Conservation (phyloP, 2,888 invertebrate genomes). For the Drosophila antonietae region DNA sequence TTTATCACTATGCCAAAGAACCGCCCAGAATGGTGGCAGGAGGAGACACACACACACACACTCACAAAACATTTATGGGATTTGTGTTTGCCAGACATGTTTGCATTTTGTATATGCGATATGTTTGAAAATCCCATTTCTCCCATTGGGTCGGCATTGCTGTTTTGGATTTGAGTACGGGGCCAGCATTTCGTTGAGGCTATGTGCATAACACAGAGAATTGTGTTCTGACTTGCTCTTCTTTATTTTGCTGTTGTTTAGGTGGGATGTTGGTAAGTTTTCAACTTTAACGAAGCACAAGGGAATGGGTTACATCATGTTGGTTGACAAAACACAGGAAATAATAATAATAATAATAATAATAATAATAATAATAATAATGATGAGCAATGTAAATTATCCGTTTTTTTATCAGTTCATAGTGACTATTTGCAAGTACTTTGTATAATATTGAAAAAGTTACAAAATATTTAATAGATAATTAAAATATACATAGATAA, state of each 20-base stretch:
- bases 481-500: not conserved
- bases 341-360: not conserved
- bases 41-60: not conserved
- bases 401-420: not conserved
- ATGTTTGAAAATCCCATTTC: conserved; percentile 77
- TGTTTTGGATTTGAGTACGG: conserved; percentile 16
- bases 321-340: not conserved
- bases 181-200: conserved; percentile 15
- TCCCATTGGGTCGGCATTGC: conserved; percentile 32
- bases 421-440: too few species aligned
- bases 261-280: not conserved
- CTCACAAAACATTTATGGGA: conserved; percentile 79
- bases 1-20: conserved; percentile 60
- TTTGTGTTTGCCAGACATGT: conserved; percentile 81
- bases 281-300: conserved; percentile 5
- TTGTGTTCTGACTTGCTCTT: not conserved
- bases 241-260: not conserved
- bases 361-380: not conserved
- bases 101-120: conserved; percentile 79
- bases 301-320: not conserved
- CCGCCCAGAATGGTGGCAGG: conserved; percentile 3
- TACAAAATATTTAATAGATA: not conserved
- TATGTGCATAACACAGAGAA: conserved; percentile 11
- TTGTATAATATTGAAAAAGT: too few species aligned
- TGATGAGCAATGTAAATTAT: conserved; percentile 10